Conservation (phyloP, 2,888 invertebrate genomes). For the Synergus laeviventris region DNA sequence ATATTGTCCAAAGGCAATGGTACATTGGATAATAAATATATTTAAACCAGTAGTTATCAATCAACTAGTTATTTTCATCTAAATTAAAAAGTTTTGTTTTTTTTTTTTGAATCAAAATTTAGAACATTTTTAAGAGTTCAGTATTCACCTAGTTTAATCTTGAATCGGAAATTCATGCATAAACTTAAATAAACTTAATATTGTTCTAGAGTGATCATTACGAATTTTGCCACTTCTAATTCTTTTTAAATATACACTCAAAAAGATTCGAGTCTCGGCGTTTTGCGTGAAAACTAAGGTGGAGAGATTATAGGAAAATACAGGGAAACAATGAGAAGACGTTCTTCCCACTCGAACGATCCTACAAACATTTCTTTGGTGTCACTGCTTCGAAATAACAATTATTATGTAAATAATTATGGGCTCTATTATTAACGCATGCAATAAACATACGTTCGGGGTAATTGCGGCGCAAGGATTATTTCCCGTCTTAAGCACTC, state of each 20-base stretch:
- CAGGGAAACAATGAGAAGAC: slow-evolving; percentile 9
- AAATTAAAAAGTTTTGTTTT: too few relatives aligned
- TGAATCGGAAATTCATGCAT: not conserved
- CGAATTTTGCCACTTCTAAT: not conserved
- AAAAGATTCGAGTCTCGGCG: slow-evolving; percentile 26
- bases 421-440: slow-evolving; percentile 52
- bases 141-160: not conserved
- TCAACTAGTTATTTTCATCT: too few relatives aligned
- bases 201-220: not conserved
- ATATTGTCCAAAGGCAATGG: not conserved
- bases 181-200: not conserved
- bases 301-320: not conserved
- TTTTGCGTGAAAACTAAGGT: slow-evolving; percentile 36
- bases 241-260: slow-evolving; percentile 35
- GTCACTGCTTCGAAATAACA: slow-evolving; percentile 77
- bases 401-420: slow-evolving; percentile 70
- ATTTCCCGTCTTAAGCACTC: slow-evolving; percentile 1
- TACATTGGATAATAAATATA: not conserved
- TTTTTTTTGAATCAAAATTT: not conserved
- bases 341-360: slow-evolving; percentile 59
- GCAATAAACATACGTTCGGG: slow-evolving; percentile 64
- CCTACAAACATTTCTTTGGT: slow-evolving; percentile 70
- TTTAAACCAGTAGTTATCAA: too few relatives aligned
- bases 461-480: slow-evolving; percentile 61
- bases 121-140: not conserved